Evolutionary conservation across 2,888 invertebrate genomes (phyloP).

Genomic region (Pristionchus exspectatus): DNA sequence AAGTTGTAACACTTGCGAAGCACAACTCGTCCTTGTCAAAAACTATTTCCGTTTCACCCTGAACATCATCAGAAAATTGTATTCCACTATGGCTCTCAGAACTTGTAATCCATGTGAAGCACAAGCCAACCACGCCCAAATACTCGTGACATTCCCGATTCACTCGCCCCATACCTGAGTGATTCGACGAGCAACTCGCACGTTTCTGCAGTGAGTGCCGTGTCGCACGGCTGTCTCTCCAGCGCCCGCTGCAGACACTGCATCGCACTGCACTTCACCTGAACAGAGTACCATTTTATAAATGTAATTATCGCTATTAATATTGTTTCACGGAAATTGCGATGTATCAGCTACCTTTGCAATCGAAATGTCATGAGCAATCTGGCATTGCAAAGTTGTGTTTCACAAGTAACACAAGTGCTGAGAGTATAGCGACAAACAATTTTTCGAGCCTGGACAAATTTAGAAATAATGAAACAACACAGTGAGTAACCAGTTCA

Average conservation of each 20-base stretch:
- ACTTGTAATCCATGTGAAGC: neutral
- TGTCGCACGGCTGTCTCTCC: constrained; percentile 72
- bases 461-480: neutral
- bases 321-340: no score
- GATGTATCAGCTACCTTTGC: no score
- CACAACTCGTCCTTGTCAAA: no score
- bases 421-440: no score
- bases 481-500: neutral
- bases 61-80: neutral
- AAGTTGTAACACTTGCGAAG: neutral
- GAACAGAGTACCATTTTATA: constrained; percentile 6
- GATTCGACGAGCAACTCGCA: constrained; percentile 69
- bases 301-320: no score
- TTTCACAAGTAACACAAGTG: no score
- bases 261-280: constrained; percentile 73
- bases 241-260: constrained; percentile 73
- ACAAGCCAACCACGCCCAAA: neutral
- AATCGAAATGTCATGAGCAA: no score
- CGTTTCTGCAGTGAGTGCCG: constrained; percentile 69
- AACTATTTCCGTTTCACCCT: neutral
- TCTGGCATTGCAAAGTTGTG: no score
- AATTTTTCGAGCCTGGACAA: no score
- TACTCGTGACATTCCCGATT: neutral
- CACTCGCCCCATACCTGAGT: constrained; percentile 56
- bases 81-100: no score